phyloP scores from a whole-genome alignment of 2,888 invertebrate species.

The Crossocerus cetratus region DNA sequence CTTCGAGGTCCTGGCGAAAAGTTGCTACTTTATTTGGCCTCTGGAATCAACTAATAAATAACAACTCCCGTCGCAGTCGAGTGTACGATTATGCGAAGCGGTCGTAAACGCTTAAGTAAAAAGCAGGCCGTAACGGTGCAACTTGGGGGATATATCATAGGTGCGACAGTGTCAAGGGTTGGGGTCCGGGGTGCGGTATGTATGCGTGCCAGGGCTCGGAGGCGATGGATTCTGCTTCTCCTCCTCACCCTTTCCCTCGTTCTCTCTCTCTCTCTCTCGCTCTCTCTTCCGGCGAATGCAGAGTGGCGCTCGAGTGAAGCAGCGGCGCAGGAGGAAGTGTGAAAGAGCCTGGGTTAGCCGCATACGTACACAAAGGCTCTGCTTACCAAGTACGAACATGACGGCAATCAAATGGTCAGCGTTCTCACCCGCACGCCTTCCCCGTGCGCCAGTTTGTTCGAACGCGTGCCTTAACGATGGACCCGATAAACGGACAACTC shows the following conservation, averaged over 20 bases:
- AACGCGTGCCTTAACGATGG: constrained; percentile 34
- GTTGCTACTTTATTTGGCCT: no score
- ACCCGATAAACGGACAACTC: constrained; percentile 38
- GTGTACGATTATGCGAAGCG: no score
- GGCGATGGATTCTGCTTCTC: not conserved
- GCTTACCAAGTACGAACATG: constrained; percentile 33
- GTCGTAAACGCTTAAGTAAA: not conserved
- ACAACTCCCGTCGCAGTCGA: no score
- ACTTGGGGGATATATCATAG: constrained; percentile 6
- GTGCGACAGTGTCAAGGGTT: not conserved
- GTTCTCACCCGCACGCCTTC: constrained; percentile 29
- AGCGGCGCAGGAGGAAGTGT: constrained; percentile 14
- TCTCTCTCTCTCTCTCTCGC: no score
- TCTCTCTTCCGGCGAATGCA: not conserved
- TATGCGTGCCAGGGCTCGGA: not conserved
- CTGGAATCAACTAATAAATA: no score
- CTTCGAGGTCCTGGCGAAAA: no score
- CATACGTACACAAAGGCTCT: constrained; percentile 14
- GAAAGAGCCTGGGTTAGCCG: constrained; percentile 26
- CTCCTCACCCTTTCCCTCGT: no score
- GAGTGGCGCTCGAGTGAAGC: not conserved
- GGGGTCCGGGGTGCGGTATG: not conserved
- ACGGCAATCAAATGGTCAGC: constrained; percentile 51
- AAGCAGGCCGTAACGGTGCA: not conserved
- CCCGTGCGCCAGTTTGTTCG: not conserved